Base-by-base conservation (phyloP, 2,797 vertebrate genomes). In the Characodon lateralis region DNA sequence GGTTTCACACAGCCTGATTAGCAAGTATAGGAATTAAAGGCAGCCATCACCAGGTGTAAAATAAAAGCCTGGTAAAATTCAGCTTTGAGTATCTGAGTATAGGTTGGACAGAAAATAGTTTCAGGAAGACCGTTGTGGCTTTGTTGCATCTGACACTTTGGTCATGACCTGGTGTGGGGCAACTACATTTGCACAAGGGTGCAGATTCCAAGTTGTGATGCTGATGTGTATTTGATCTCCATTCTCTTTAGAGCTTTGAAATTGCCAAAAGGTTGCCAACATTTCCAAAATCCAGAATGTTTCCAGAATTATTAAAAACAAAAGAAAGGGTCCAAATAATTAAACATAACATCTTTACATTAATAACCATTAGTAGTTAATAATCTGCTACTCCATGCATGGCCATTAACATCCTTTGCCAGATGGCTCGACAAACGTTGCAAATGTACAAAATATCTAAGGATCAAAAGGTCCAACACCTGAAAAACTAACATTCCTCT, bases 1-100 rank as follows among this genome's bases (percentile, higher is more conserved):
- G 69, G 82, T 82, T 84, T 88, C 84, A 79, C 73, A 71, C 79
- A 80, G 80, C 73, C 79, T 88, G 82, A 88, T 94, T 89, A 93
- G 80, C 80, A 59, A 74, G 72, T 20, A 39, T 73, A 87, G 82
- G 83, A 90, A 89, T 86, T 91, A 88, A 91, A 89, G 83, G 80
- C 76, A 82, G 78, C 85, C 74, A 70, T 92, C 89, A 83, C 79
- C 35, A 28, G 28, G 80, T 77, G 83, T 88, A 2, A 71, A 90
- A 89, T 69, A 46, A 69, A 58, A 88, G 79, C 82, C 88, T 89
- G 82, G 77, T 71, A 77, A 88, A 88, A 80, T 77, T 93, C 88
- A 83, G 77, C 59, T 83, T 41, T 78, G 24, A 71, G 61, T 74
- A 72, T 80, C 74, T 71, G 63, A 82, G 82, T 83, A 76, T 78